Evolutionary conservation across 2,888 invertebrate species (phyloP).

Genomic region (Cryptocephalus moraei): DNA sequence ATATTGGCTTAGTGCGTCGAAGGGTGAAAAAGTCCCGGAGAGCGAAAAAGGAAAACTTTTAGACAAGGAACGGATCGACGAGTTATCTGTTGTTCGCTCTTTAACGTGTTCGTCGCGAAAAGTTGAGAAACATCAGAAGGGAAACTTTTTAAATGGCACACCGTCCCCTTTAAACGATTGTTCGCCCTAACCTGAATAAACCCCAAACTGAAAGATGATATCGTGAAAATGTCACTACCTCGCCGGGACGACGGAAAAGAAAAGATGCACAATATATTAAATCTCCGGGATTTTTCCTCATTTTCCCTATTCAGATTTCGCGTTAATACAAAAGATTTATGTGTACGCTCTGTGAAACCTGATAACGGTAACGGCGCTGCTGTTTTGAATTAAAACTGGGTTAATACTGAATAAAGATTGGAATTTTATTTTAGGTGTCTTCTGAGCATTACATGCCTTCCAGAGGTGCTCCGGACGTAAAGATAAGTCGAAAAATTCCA

Average conservation of each 20-base stretch:
- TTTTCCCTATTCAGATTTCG: constrained; percentile 3
- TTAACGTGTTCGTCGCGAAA: constrained; percentile 13
- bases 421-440: too few relatives aligned
- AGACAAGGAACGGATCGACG: constrained; percentile 7
- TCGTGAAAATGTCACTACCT: constrained; percentile 8
- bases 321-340: not conserved
- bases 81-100: constrained; percentile 15
- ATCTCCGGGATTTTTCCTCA: constrained; percentile 3
- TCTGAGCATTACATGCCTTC: too few relatives aligned
- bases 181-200: constrained; percentile 5
- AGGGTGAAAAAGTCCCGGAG: too few relatives aligned
- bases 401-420: too few relatives aligned
- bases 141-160: constrained; percentile 16
- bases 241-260: constrained; percentile 1
- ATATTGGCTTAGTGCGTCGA: too few relatives aligned
- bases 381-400: too few relatives aligned
- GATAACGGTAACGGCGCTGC: too few relatives aligned
- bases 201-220: constrained; percentile 8
- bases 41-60: constrained; percentile 11
- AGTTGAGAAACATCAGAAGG: constrained; percentile 11
- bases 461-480: too few relatives aligned
- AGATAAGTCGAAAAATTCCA: too few relatives aligned
- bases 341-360: too few relatives aligned
- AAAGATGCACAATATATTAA: constrained; percentile 5
- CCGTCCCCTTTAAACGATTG: constrained; percentile 8